Percentiles rank a stretch among this genome's conserved stretches.
Evolutionary conservation across 2,113 vertebrate species (phyloP).

Genomic region (Pollimyrus isidori): DNA sequence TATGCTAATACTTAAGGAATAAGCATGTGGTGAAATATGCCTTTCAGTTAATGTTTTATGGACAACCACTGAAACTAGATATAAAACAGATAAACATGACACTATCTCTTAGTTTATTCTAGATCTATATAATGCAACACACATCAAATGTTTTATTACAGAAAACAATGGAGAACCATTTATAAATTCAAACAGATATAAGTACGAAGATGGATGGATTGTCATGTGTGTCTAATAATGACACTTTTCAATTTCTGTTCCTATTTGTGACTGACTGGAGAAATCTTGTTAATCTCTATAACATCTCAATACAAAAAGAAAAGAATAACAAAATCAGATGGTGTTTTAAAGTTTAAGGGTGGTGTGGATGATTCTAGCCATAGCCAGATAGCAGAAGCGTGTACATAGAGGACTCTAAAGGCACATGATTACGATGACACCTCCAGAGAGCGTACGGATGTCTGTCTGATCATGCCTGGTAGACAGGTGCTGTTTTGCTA

Average conservation of each 20-base stretch:
- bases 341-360: neutral
- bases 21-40: neutral
- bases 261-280: neutral
- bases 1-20: neutral
- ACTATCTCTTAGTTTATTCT: neutral
- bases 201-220: neutral
- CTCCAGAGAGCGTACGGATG: neutral
- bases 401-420: neutral
- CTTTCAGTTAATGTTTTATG: neutral
- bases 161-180: neutral
- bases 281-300: neutral
- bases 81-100: neutral
- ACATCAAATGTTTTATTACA: neutral
- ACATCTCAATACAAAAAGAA: neutral
- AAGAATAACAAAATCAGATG: neutral
- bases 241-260: neutral
- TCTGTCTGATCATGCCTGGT: neutral
- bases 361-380: neutral
- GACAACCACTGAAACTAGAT: neutral
- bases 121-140: neutral
- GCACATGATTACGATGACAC: neutral
- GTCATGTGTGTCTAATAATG: neutral
- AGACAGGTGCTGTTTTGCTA: neutral
- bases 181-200: neutral
- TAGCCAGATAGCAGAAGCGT: neutral